These are phyloP conservation scores for Lophotriccus pileatus DNA, from an alignment of 2,797 vertebrate species.

Conservation along the genomic window DNA sequence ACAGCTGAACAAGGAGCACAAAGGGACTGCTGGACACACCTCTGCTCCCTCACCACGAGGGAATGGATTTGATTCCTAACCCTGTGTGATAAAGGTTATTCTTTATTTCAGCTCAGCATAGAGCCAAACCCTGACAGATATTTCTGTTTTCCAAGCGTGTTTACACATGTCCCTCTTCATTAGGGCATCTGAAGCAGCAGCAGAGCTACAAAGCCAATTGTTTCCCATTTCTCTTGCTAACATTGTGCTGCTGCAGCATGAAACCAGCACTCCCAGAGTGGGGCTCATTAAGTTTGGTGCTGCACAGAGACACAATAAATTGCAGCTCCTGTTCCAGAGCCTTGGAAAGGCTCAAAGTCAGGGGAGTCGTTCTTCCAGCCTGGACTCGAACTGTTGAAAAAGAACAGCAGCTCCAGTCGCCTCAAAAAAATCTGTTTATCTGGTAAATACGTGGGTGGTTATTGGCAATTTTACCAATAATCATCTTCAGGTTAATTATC, in stretches of 20 bases:
- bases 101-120: background rate
- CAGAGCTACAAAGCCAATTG: background rate
- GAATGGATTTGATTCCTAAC: background rate
- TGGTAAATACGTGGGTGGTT: slow-evolving; percentile 26
- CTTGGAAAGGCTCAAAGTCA: background rate
- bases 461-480: slow-evolving; percentile 2
- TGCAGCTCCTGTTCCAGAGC: slow-evolving; percentile 1
- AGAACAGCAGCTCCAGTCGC: slow-evolving; percentile 37
- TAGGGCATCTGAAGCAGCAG: background rate
- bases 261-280: background rate
- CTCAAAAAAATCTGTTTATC: slow-evolving; percentile 30
- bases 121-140: background rate
- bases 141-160: background rate
- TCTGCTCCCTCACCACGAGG: background rate
- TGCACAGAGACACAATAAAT: background rate
- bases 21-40: background rate
- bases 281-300: slow-evolving; percentile 9
- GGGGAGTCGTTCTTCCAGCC: background rate
- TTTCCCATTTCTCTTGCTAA: background rate
- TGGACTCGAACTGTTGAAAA: background rate
- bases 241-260: background rate
- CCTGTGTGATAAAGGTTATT: background rate
- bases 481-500: slow-evolving; percentile 3
- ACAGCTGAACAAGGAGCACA: background rate
- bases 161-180: background rate